Evolutionary conservation across 2,797 vertebrate genomes (phyloP), one percentile per base, ranked within the genome.

Genomic region (Oryzias dopingdopingensis): DNA sequence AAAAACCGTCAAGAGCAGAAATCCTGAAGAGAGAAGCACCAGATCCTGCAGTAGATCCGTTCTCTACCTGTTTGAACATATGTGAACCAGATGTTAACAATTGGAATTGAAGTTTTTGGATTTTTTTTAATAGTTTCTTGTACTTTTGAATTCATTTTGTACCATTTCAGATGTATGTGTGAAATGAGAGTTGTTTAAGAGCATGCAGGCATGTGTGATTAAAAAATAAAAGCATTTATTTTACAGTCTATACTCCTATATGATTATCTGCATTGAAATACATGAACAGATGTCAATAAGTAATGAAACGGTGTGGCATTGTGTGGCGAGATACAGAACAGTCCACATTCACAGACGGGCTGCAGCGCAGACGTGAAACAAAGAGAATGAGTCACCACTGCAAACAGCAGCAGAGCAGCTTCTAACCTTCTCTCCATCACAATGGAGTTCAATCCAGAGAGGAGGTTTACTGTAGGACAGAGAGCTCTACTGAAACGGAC

Each of bases 381-480:
- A 89, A 77, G 51, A 82, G 52, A 60, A 49, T 46, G 79, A 60
- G 76, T 84, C 84, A 82, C 70, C 80, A 81, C 76, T 76, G 84
- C 79, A 77, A 82, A 88, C 80, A 87, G 20, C 59, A 70, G 77
- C 72, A 70, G 67, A 73, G 81, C 85, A 59, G 70, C 73, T 87
- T 81, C 82, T 77, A 63, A 67, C 26, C 65, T 63, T 65, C 66
- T 61, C 67, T 65, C 67, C 41, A 14, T 74, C 80, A 90, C 87
- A 88, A 90, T 83, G 74, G 70, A 63, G 83, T 60, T 72, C 76
- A 71, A 84, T 88, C 85, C 88, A 86, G 89, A 88, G 70, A 53
- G 22, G 41, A 77, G 75, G 86, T 85, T 87, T 52, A 88, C 77
- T 84, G 70, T 52, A 77, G 87, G 84, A 62, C 84, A 81, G 45